Percentiles rank a stretch among this genome's conserved stretches.
Conservation (phyloP, 2,888 invertebrate species). For the Dermolepida albohirtum region DNA sequence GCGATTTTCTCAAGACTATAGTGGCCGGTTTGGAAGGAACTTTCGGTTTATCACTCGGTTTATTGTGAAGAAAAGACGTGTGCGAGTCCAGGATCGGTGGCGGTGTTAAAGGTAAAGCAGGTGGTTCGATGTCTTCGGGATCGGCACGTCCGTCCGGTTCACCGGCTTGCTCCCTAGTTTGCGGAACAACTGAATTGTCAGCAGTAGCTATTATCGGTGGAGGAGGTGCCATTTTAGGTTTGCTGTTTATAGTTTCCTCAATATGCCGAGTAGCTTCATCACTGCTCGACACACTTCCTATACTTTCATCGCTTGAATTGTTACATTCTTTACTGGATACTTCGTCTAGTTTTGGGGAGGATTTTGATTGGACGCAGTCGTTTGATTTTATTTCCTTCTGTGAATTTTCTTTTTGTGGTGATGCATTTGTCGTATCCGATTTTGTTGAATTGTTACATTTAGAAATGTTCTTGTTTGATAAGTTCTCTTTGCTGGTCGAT, state of each 20-base stretch:
- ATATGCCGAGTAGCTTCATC: too few species aligned
- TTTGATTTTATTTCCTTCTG: too few species aligned
- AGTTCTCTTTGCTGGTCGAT: constrained; percentile 49
- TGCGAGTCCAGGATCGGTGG: constrained; percentile 70
- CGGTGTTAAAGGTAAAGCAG: constrained; percentile 78
- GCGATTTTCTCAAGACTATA: constrained; percentile 57
- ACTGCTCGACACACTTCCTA: too few species aligned
- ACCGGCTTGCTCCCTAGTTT: constrained; percentile 82
- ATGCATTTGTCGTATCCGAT: too few species aligned
- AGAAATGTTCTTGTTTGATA: constrained; percentile 20
- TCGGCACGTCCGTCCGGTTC: constrained; percentile 90
- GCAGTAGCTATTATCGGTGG: constrained; percentile 34
- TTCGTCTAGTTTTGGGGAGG: too few species aligned
- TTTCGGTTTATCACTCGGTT: constrained; percentile 72
- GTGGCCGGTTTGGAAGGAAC: constrained; percentile 77
- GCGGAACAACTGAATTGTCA: constrained; percentile 49
- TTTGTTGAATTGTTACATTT: too few species aligned
- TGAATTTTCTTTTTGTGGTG: too few species aligned
- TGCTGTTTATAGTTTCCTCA: neutral
- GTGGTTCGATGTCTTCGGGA: constrained; percentile 79
- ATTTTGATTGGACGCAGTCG: too few species aligned
- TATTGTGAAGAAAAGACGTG: constrained; percentile 78
- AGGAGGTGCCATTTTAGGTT: constrained; percentile 23
- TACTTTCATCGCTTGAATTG: too few species aligned
- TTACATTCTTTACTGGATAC: too few species aligned